phyloP scores from a whole-genome alignment of 2,113 vertebrate genomes.

The Eublepharis macularius region DNA sequence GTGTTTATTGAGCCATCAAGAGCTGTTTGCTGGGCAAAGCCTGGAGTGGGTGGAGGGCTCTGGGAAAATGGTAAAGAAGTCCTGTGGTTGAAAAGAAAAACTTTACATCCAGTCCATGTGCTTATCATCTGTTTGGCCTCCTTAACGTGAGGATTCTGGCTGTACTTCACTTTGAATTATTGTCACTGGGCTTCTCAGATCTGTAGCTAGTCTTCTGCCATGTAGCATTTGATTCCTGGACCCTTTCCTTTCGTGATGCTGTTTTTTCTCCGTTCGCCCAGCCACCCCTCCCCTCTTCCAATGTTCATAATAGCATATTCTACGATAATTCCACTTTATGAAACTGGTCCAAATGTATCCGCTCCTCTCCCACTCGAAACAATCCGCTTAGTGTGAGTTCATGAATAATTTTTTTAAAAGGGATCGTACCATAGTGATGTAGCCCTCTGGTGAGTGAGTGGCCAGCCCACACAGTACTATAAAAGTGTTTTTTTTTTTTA shows the following conservation, averaged over 20 bases:
- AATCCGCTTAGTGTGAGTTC: conserved; percentile 57
- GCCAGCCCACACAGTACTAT: conserved; percentile 44
- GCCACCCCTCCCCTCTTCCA: not conserved
- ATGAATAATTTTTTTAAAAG: conserved; percentile 47
- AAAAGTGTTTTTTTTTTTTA: conserved; percentile 59
- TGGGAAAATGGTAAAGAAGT: not conserved
- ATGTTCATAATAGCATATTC: conserved; percentile 27
- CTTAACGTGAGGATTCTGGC: not conserved
- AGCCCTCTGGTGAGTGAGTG: conserved; percentile 27
- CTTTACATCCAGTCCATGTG: too few relatives aligned
- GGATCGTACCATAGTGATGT: conserved; percentile 57
- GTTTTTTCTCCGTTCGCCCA: not conserved
- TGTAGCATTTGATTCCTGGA: not conserved
- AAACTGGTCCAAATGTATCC: conserved; percentile 56
- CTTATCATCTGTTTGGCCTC: not conserved
- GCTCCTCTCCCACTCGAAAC: not conserved
- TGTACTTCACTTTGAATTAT: not conserved
- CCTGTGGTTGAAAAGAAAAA: not conserved
- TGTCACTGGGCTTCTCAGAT: not conserved
- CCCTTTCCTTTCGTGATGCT: rapidly evolving
- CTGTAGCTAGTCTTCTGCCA: not conserved
- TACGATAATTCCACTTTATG: conserved; percentile 40
- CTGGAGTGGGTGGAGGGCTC: not conserved
- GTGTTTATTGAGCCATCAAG: too few relatives aligned
- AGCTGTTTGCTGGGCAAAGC: not conserved